phyloP scores from a whole-genome alignment of 2,113 vertebrate genomes.

The Aegithalos caudatus region DNA sequence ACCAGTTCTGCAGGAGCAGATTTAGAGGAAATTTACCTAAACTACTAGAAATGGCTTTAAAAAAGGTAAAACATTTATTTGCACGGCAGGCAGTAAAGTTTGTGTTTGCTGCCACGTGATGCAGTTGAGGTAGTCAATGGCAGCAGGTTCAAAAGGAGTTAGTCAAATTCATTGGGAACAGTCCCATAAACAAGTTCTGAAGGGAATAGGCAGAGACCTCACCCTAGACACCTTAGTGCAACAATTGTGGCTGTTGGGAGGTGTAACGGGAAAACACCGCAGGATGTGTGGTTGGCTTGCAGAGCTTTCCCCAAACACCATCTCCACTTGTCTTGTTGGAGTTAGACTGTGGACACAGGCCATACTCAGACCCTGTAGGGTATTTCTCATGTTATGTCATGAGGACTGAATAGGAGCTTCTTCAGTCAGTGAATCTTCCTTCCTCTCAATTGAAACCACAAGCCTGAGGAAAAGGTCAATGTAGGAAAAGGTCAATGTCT shows the following conservation, averaged over 20 bases:
- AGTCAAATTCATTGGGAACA: neutral
- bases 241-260: neutral
- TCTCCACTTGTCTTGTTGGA: neutral
- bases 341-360: neutral
- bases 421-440: neutral
- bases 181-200: neutral
- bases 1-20: neutral
- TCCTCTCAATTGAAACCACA: neutral
- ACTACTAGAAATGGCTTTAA: neutral
- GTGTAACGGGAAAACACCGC: neutral
- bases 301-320: neutral
- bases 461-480: neutral
- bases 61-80: neutral
- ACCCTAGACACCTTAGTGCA: neutral
- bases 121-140: neutral
- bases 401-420: neutral
- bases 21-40: neutral
- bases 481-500: neutral
- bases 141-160: accelerated
- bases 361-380: neutral
- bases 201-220: neutral
- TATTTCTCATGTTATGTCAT: neutral
- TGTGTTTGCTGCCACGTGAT: neutral
- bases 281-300: neutral
- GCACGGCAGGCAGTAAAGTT: too few species aligned